Base-by-base conservation (phyloP, 2,797 vertebrate genomes). In the Melanotaenia pygmaea region DNA sequence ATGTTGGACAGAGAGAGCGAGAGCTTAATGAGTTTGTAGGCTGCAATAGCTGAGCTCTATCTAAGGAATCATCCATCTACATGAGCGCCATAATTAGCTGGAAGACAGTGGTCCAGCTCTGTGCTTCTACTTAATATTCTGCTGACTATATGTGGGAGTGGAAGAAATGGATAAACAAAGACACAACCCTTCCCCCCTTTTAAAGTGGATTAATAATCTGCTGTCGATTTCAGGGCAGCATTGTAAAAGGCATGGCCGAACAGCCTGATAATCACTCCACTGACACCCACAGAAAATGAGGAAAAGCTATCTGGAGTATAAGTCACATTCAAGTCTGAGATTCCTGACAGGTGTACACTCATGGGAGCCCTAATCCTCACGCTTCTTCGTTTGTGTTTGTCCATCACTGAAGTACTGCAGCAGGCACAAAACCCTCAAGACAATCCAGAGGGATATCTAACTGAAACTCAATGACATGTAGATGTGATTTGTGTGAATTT, bases 61-160 rank as follows among this genome's bases (percentile, higher is more conserved):
- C 85, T 88, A 77, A 91, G 88, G 88, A 91, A 91, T 91, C 91
- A 93, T 91, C 90, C 88, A 87, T 93, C 90, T 92, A 91, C 87
- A 92, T 77, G 77, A 87, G 83, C 66, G 68, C 86, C 81, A 83
- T 93, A 91, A 93, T 94, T 92, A 92, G 89, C 91, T 85, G 85
- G 70, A 88, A 89, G 87, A 90, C 82, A 85, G 75, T 79, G 77
- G 88, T 91, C 89, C 84, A 80, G 80, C 82, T 80, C 80, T 87
- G 74, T 59, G 78, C 85, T 81, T 82, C 82, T 72, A 86, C 87
- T 90, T 87, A 86, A 89, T 91, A 91, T 90, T 85, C 84, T 78
- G 74, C 84, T 82, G 88, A 92, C 85, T 91, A 74, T 80, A 82
- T 80, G 87, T 78, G 68, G 82, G 81, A 77, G 82, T 76, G 77